These are phyloP conservation scores for Caenorhabditis drosophilae DNA, from an alignment of 2,888 invertebrate genomes.

Conservation along the genomic window DNA sequence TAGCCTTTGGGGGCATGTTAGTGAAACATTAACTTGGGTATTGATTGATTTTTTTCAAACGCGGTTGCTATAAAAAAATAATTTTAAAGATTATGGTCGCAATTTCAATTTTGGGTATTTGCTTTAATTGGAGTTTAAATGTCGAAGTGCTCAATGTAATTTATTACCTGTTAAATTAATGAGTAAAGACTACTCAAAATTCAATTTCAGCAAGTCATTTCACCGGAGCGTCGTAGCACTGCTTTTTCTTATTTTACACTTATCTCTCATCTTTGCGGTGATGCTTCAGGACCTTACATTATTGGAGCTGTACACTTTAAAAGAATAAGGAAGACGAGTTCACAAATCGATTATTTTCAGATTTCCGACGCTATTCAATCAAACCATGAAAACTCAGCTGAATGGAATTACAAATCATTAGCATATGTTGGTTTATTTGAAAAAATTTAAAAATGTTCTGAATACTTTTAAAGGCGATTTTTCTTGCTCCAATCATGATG, in stretches of 20 bases:
- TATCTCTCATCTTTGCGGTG: constrained; percentile 93
- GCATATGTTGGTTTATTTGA: constrained; percentile 8
- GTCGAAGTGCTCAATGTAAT: constrained; percentile 80
- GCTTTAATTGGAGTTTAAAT: constrained; percentile 96
- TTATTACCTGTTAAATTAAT: neutral
- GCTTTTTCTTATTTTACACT: constrained; percentile 97
- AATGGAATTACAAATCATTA: constrained; percentile 32
- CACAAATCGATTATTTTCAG: constrained; percentile 16
- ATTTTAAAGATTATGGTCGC: constrained; percentile 11
- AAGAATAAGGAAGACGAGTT: neutral
- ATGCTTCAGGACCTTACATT: constrained; percentile 96
- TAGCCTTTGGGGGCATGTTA: constrained; percentile 31
- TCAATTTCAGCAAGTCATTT: constrained; percentile 87
- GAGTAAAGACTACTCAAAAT: neutral
- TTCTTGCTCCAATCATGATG: constrained; percentile 37
- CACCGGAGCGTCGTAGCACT: constrained; percentile 91
- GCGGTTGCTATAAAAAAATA: neutral
- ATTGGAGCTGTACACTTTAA: constrained; percentile 76
- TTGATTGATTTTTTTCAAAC: neutral
- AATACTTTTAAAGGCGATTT: constrained; percentile 19
- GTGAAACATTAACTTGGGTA: constrained; percentile 74
- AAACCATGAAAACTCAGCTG: constrained; percentile 19
- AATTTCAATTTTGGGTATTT: constrained; percentile 73
- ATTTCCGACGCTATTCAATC: constrained; percentile 58
- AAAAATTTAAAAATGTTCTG: constrained; percentile 1